A percentile compares a stretch with the other conserved stretches of the same genome.
Conservation (phyloP, 2,113 vertebrate species). For the Grammomys surdaster region DNA sequence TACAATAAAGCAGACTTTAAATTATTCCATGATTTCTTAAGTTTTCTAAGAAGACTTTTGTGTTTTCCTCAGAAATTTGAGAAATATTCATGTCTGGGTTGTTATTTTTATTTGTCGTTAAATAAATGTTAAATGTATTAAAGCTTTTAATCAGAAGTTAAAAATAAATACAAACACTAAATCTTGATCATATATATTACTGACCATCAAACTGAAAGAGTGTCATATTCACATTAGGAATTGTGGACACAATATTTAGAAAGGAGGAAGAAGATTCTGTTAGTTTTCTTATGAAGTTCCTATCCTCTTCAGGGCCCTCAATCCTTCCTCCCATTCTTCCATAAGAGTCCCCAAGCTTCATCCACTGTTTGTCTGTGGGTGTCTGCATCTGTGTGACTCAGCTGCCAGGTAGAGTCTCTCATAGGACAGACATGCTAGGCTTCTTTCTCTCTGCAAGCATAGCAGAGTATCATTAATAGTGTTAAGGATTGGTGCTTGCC, state of each 20-base stretch:
- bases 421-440: too few relatives aligned
- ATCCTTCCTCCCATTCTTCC: too few relatives aligned
- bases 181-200: neutral
- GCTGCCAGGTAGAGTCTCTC: too few relatives aligned
- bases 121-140: neutral
- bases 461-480: too few relatives aligned
- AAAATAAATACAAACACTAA: neutral
- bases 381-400: too few relatives aligned
- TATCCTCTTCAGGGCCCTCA: too few relatives aligned
- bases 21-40: neutral
- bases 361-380: too few relatives aligned
- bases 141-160: neutral
- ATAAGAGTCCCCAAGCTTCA: too few relatives aligned
- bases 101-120: neutral
- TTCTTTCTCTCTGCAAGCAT: too few relatives aligned
- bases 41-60: neutral
- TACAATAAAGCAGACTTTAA: neutral
- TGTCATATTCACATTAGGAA: neutral
- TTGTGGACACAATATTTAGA: neutral
- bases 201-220: neutral
- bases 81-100: neutral
- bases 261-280: neutral
- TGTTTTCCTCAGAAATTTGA: neutral
- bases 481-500: too few relatives aligned
- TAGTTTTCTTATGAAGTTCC: too few relatives aligned